Conservation (phyloP, 23 tunicate genomes). For the Trididemnum clinides region DNA sequence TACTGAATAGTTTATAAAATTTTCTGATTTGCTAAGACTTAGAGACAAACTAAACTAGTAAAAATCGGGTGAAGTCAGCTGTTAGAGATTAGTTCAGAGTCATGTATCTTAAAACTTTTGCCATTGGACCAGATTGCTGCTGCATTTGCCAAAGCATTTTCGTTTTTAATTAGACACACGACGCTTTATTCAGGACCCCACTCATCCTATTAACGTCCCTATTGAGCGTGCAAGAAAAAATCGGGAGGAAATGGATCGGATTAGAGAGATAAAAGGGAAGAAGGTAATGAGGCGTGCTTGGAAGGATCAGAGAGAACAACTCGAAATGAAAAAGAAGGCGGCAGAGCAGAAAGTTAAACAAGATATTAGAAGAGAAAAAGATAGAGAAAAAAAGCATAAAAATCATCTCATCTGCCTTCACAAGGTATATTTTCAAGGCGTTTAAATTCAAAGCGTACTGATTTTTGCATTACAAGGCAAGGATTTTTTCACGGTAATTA, state of each 20-base stretch:
- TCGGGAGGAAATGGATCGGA: slow-evolving; percentile 55
- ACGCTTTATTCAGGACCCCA: slow-evolving; percentile 56
- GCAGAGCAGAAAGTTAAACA: slow-evolving; percentile 26
- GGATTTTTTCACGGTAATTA: too few relatives aligned
- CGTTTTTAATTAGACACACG: too few relatives aligned
- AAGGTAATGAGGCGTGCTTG: slow-evolving; percentile 24
- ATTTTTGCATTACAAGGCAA: too few relatives aligned
- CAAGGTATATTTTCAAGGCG: neutral
- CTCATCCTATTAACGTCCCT: slow-evolving; percentile 52
- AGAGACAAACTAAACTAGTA: too few relatives aligned
- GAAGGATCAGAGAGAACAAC: neutral
- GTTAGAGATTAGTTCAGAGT: too few relatives aligned
- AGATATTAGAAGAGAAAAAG: slow-evolving; percentile 45
- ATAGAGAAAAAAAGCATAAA: slow-evolving; percentile 23
- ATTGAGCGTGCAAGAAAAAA: slow-evolving; percentile 19
- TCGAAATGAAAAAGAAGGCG: slow-evolving; percentile 28
- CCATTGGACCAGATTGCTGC: too few relatives aligned
- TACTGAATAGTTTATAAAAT: too few relatives aligned
- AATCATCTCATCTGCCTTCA: neutral
- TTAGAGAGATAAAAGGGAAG: neutral
- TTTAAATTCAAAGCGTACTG: too few relatives aligned
- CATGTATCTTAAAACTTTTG: too few relatives aligned
- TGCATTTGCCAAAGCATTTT: too few relatives aligned
- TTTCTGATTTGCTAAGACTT: too few relatives aligned
- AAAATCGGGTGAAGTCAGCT: too few relatives aligned